Evolutionary conservation across 2,113 vertebrate species (phyloP), one percentile per base, ranked within the genome.

Genomic region (Pomatorhinus ruficollis): DNA sequence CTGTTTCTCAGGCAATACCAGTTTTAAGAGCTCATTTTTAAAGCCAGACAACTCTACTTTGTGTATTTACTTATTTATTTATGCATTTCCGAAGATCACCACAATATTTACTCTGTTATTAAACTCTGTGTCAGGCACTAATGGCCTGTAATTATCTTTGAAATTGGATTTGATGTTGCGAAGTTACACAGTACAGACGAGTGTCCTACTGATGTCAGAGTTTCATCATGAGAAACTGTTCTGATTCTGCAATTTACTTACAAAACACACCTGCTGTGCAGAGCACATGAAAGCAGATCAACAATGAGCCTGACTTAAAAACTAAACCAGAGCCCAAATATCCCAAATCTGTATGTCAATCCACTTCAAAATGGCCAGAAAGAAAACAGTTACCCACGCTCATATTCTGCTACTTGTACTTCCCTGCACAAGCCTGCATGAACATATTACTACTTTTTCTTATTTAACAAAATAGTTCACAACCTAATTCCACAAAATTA

Each of bases 101-200:
- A 75, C 94, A 94, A 84, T 93, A 95, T 95, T 94, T 94, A 95
- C 82, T 89, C 96, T 94, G 81, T 97, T 96, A 97, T 97, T 97
- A 97, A 93, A 93, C 68, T 78, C 86, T 86, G 64, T 96, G 94
- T 94, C 92, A 95, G 87, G 82, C 80, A 61, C 52, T 95, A 96
- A 95, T 80, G 94, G 89, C 63, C 95, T 93, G 81, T 97, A 97
- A 97, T 97, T 97, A 95, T 85, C 83, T 95, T 30, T 65, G 74
- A 90, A 95, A 95, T 75, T 94, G 69, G 56, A 95, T 83, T 83
- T 85, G 83, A 80, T 94, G 90, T 96, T 96, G 94, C 70, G 47
- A 92, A 96, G 89, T 81, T 95, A 89, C 83, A 75, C 4, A 61
- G 82, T 22, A n/a, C 42, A 91, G 96, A 78, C 93, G 94, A 95